Evolutionary conservation across 2,113 vertebrate genomes (phyloP).

Genomic region (Amblyopsis rosae): DNA sequence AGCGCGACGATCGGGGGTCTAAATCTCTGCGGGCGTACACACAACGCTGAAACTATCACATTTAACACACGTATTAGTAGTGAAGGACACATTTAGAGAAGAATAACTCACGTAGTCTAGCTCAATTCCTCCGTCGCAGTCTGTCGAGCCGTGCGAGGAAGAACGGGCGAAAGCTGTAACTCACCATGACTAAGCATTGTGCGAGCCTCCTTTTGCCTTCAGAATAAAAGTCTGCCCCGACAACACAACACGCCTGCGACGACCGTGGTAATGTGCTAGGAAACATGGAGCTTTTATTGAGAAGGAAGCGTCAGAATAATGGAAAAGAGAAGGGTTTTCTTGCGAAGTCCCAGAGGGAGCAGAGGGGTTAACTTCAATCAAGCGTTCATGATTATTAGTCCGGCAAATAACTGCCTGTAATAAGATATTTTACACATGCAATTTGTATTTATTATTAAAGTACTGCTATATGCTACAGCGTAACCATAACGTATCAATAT

Average conservation of each 20-base stretch:
- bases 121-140: slow-evolving; percentile 57
- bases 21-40: background rate
- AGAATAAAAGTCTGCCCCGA: slow-evolving; percentile 70
- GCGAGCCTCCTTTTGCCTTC: slow-evolving; percentile 54
- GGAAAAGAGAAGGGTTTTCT: slow-evolving; percentile 15
- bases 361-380: slow-evolving; percentile 32
- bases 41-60: background rate
- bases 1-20: slow-evolving; percentile 33
- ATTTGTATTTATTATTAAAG: no score
- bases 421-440: no score
- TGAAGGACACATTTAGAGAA: slow-evolving; percentile 28
- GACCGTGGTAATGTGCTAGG: background rate
- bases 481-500: no score
- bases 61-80: background rate
- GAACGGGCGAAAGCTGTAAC: slow-evolving; percentile 68
- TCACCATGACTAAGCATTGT: slow-evolving; percentile 85
- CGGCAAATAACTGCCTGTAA: no score
- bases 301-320: slow-evolving; percentile 32
- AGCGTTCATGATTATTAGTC: background rate
- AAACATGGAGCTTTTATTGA: slow-evolving; percentile 49
- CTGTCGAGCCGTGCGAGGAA: slow-evolving; percentile 54
- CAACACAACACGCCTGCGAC: background rate
- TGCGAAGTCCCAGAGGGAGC: slow-evolving; percentile 31
- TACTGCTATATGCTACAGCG: no score
- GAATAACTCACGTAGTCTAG: slow-evolving; percentile 56